Base-by-base conservation (phyloP, 2,888 invertebrate species). In the Drosophila anomalata region DNA sequence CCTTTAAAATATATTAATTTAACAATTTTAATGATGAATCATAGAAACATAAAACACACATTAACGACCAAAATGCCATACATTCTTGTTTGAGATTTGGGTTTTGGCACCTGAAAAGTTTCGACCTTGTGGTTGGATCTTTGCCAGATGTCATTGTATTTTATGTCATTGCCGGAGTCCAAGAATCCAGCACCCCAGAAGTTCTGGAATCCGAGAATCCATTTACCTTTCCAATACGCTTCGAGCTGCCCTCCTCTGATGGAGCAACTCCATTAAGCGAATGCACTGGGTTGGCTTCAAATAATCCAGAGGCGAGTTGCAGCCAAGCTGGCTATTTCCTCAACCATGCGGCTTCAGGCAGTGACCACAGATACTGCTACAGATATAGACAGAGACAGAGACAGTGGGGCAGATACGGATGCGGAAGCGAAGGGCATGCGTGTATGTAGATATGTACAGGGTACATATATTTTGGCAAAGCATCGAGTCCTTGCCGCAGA, bases 401-500 rank as follows among this genome's bases (percentile, higher is more conserved):
- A 7, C 7, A 26, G 26, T 26, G 39, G 7, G 41, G 9, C 17
- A 17, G 41, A 41, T 46, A 26, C 42, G 11, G 24, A 47, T 29
- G 29, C 26, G 17, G 41, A 8, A 7, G 9, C 17, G 20, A 20
- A 9, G 14, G 29, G 17, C 6, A 46, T 31, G 29, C 41, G 44
- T 55, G 33, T 39, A 69, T 56, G 51, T 51, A 52, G 68, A 54
- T 59, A 31, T 66, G 50, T 50, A 51, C 41, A 26, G 42, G 36
- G 4, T 54, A 55, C 62, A 53, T 73, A 60, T 77, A 66, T 74
- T 75, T 72, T 70, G 85, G 68, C 74, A 78, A 65, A 68, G 61
- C 68, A 52, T 65, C 65, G 72, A 72, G 72, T 78, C 57, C 70
- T 73, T 79, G 82, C 73, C 65, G 70, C 73, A 78, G 75, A 85